These are phyloP conservation scores for Loxodonta africana DNA, from an alignment of 2,113 vertebrate species.

Conservation along the genomic window DNA sequence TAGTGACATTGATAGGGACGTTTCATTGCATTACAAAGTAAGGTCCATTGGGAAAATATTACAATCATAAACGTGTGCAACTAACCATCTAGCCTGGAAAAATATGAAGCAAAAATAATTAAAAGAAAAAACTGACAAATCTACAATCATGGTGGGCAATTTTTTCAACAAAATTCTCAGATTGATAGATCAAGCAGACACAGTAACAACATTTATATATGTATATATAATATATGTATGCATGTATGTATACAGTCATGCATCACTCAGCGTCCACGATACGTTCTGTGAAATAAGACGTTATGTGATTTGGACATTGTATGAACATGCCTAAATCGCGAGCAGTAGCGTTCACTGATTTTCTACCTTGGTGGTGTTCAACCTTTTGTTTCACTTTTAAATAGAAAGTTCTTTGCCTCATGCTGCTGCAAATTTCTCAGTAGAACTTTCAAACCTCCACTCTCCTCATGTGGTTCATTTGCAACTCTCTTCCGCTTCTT, in stretches of 20 bases:
- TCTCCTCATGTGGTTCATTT: no score
- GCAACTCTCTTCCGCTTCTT: no score
- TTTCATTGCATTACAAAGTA: background rate
- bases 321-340: no score
- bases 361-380: no score
- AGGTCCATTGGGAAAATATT: background rate
- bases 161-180: background rate
- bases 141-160: background rate
- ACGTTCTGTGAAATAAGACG: no score
- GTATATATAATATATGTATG: background rate
- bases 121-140: conserved; percentile 36
- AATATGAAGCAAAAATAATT: conserved; percentile 43
- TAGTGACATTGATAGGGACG: background rate
- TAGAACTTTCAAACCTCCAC: no score
- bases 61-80: background rate
- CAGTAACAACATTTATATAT: background rate
- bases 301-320: no score
- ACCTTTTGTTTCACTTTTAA: no score
- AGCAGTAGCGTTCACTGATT: no score
- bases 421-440: no score
- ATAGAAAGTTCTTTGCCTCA: no score
- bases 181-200: background rate
- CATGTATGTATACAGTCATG: background rate
- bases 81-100: conserved; percentile 23
- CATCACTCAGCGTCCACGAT: no score